phyloP scores from a whole-genome alignment of 1,140 invertebrate species.

The Rhopalosiphum maidis region DNA sequence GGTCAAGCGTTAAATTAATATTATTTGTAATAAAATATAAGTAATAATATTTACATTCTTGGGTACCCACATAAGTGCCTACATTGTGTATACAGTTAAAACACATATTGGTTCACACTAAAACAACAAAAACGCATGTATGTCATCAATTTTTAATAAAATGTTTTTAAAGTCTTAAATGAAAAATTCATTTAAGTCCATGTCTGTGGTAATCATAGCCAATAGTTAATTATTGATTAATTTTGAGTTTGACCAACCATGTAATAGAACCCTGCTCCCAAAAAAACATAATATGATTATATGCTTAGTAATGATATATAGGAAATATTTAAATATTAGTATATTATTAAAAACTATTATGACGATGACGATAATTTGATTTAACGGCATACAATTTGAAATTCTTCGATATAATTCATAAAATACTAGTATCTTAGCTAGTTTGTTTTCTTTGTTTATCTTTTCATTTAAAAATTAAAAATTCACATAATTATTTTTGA shows the following conservation, averaged over 20 bases:
- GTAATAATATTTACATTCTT: neutral
- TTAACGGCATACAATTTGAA: too few species aligned
- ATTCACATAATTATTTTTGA: too few species aligned
- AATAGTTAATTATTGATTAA: neutral
- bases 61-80: neutral
- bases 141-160: neutral
- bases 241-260: neutral
- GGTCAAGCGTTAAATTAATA: neutral
- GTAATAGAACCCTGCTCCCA: neutral
- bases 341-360: too few species aligned
- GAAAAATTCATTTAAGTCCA: neutral
- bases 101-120: neutral
- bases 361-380: too few species aligned
- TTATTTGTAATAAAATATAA: neutral
- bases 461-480: too few species aligned
- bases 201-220: neutral
- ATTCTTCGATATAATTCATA: too few species aligned
- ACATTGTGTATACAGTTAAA: neutral
- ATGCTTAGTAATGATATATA: neutral
- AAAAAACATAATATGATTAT: neutral
- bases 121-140: neutral
- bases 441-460: too few species aligned
- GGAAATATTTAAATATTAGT: neutral
- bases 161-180: neutral
- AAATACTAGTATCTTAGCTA: too few species aligned